phyloP scores from a whole-genome alignment of 2,888 invertebrate species.

The Thelaira solivaga region DNA sequence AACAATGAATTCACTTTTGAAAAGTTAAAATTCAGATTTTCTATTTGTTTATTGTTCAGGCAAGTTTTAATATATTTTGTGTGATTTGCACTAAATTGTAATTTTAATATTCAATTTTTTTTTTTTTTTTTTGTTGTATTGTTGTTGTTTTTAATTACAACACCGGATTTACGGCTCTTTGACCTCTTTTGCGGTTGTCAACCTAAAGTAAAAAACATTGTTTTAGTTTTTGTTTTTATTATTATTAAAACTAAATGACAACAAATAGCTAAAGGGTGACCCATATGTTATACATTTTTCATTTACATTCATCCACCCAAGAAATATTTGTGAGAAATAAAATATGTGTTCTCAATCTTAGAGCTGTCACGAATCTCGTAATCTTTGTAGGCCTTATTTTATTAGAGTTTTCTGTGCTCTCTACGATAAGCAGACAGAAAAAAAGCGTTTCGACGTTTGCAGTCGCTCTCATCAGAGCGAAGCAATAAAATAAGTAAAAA shows the following conservation, averaged over 20 bases:
- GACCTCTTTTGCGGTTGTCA: conserved; percentile 64
- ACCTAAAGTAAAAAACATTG: conserved; percentile 37
- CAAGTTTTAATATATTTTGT: conserved; percentile 12
- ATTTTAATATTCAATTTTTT: conserved; percentile 42
- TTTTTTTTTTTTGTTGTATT: no score
- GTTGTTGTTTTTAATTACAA: conserved; percentile 63
- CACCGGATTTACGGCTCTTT: conserved; percentile 66
- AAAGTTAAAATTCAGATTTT: neutral
- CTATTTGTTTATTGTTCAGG: neutral
- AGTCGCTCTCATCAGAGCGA: no score
- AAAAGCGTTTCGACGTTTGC: no score
- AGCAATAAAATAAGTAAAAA: no score
- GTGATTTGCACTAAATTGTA: conserved; percentile 4
- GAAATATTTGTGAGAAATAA: no score
- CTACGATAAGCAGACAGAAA: no score
- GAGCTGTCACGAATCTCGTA: no score
- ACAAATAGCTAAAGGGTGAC: neutral
- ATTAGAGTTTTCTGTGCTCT: no score
- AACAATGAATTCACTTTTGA: conserved; percentile 47
- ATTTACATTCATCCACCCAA: no score
- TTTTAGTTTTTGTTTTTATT: neutral
- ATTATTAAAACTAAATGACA: neutral
- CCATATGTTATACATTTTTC: no score
- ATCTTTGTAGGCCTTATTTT: no score
- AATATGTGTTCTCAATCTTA: no score